Evolutionary conservation across 2,888 invertebrate genomes (phyloP), one percentile per base, ranked within the genome.

Genomic region (Mylabris sibirica): DNA sequence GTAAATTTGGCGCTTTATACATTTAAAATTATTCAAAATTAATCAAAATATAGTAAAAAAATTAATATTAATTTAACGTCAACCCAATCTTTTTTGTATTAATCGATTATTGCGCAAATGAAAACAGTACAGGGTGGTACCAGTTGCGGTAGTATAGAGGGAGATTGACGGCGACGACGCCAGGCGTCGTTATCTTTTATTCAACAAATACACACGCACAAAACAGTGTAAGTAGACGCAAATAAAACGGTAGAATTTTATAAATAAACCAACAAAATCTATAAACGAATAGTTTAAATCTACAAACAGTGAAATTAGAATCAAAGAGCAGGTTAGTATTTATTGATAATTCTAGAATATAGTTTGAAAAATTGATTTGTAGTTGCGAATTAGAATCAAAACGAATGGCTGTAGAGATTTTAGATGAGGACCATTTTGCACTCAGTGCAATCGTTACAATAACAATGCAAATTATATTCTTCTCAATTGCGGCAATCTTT

Each of bases 381-480:
- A 44, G 44, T 44, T n/a, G n/a, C n/a, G 6, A 17, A 44, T 44
- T 38, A 38, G 11, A 17, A 4, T 44, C n/a, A 17, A 44, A 44
- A 44, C 5, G 72, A 74, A 92, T 92, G 92, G 91, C 90, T 82
- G 89, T 92, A 63, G 86, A 88, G 76, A 88, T 95, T 75, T 88
- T 94, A 83, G 95, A 95, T 84, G 90, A 90, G 78, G 93, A 94
- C 85, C 95, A 96, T 85, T 91, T 94, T 83, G 94, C 93, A 74
- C 91, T 95, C 74, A 94, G 94, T 85, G 95, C 93, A 34, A 93
- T 95, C 84, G 93, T 95, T 62, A 93, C 93, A 0, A 91, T 93
- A 35, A 89, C 89, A 26, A 91, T 95, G 92, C 97, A 97, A 86
- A 87, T 96, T 65, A 87, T 94, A 64, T 97, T 96, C 86, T 97